Base-by-base conservation (phyloP, 2,888 invertebrate genomes). In the Oxytorus armatus region DNA sequence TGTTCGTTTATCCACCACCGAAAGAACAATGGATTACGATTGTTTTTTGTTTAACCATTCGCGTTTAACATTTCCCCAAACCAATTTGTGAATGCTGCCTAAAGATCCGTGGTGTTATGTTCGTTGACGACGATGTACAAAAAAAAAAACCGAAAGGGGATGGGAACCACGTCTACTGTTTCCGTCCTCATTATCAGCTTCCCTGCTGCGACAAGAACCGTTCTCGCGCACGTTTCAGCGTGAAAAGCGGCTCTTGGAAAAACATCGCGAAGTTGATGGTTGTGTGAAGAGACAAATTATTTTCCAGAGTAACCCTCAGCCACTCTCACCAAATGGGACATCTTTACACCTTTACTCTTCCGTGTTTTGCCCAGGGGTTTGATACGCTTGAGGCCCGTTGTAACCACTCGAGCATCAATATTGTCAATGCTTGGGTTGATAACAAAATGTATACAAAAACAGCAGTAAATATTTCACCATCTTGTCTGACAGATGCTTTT, bases 201-300 rank as follows among this genome's bases (percentile, higher is more conserved):
- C 49, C 59, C 65, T 39, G 18, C 16, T 23, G 57, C 42, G 59
- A 29, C 29, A 66, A 72, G 51, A 59, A 63, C 16, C 8, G 72
- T 66, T 65, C 77, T 77, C 77, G 63, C 42, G 77, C 77, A 77
- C 77, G 77, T 77, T 77, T 72, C 72, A 33, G 36, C 36, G 49
- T 39, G 55, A 25, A 51, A 57, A 49, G 65, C 44, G 36, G 39
- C 51, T 10, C 72, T 49, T 49, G 65, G 65, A 59, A 65, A 66
- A 72, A 65, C 65, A 66, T 72, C 16, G 72, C 57, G 16, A 57
- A 65, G 77, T 57, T 72, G 70, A 59, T 29, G 72, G 23, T 65
- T 51, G 23, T 59, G 72, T 53, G 63, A n/a, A 10, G 59, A 77
- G 76, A 72, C 66, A 65, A 77, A 77, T 77, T 77, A 72, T 77